Base-by-base conservation (phyloP, 2,113 vertebrate species). In the Todiramphus saurophagus region DNA sequence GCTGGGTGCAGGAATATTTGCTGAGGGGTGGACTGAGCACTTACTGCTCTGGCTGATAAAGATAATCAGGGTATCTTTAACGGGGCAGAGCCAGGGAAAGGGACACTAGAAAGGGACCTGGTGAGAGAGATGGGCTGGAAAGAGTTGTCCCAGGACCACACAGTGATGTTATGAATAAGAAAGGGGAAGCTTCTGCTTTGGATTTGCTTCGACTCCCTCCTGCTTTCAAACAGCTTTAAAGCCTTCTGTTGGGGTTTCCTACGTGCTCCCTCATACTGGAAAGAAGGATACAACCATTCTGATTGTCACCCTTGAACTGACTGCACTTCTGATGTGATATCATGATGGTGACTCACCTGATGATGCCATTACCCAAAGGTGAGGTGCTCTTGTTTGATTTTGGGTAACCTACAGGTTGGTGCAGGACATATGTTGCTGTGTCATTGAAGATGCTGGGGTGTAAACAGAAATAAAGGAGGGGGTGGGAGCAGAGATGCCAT, bases 221-320 rank as follows among this genome's bases (percentile, higher is more conserved):
- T 94, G 63, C 78, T 87, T 92, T 94, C 43, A 62, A 33, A 66
- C 67, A 85, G 74, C 27, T 92, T 88, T 96, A 76, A 70, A 63
- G 39, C 15, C 15, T 39, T 39, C 21, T 78, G 27, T 51, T 89
- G 77, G 39, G 4, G 2, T 60, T 90, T 89, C 25, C 64, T 60
- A 9, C 9, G 4, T 44, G 30, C 46, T 88, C 37, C 33, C 41
- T 50, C 5, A 3, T 56, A 21, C 23, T 18, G 75, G 28, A 81
- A 83, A 64, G 51, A 78, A 79, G 13, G 11, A 8, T 13, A 31
- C 4, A 39, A 8, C 58, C 5, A 3, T 76, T 67, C n/a, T n/a
- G 11, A 46, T n/a, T 18, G 25, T 46, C 15, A 23, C 24, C 31
- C 53, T 63, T 80, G 62, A 95, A 23, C 16, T 2, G 5, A 23